A percentile compares a stretch with the other conserved stretches of the same genome.
phyloP scores from a whole-genome alignment of 53 echinoderm and acorn worm species.

The Arbacia lixula region DNA sequence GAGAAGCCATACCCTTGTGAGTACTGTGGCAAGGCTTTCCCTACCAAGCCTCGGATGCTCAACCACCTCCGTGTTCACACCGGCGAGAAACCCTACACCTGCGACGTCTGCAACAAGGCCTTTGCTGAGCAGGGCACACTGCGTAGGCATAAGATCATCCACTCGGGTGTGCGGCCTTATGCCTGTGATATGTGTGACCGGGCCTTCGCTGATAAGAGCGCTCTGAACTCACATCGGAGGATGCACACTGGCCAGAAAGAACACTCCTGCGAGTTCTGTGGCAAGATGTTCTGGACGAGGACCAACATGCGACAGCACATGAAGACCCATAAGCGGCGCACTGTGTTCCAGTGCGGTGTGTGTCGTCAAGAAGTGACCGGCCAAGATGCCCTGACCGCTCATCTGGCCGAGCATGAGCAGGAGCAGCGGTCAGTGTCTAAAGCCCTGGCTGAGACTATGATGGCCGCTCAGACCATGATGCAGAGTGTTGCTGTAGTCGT shows the following conservation, averaged over 20 bases:
- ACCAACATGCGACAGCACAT: slow-evolving; percentile 14
- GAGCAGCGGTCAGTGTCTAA: slow-evolving; percentile 13
- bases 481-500: slow-evolving; percentile 1
- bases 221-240: slow-evolving; percentile 11
- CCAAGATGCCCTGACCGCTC: slow-evolving; percentile 15
- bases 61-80: slow-evolving; percentile 32
- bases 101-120: slow-evolving; percentile 9
- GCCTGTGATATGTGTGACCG: slow-evolving; percentile 12
- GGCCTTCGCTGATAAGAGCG: slow-evolving; percentile 10
- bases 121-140: slow-evolving; percentile 16
- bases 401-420: slow-evolving; percentile 27
- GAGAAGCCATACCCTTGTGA: slow-evolving; percentile 1
- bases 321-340: slow-evolving; percentile 1
- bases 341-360: slow-evolving; percentile 3
- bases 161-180: slow-evolving; percentile 13
- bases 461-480: slow-evolving; percentile 38
- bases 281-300: slow-evolving; percentile 30
- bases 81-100: slow-evolving; percentile 12
- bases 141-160: slow-evolving; percentile 17
- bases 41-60: slow-evolving; percentile 21
- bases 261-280: slow-evolving; percentile 33
- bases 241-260: slow-evolving; percentile 30
- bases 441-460: slow-evolving; percentile 28
- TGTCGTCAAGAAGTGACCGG: slow-evolving; percentile 9
- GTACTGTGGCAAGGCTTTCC: slow-evolving; percentile 11